Evolutionary conservation across 2,113 vertebrate genomes (phyloP), one percentile per base, ranked within the genome.

Genomic region (Syngnathus scovelli): DNA sequence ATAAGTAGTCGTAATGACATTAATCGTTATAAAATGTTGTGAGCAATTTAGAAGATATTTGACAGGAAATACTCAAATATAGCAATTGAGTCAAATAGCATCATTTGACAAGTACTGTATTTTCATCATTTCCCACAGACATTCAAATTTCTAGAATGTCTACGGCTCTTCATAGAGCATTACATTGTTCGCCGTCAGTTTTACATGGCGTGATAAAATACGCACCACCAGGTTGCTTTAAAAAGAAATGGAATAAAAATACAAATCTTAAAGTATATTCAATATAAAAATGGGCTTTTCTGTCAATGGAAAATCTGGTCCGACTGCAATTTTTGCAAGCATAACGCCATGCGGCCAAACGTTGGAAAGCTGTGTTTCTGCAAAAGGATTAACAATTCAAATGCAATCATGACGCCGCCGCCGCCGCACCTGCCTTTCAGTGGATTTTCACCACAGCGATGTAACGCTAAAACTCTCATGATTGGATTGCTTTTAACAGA

Each of bases 351-450:
- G 64, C 4, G 27, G 39, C 39, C 7, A 46, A 49, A 49, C 33
- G 10, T 55, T 10, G 38, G 15, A 66, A 13, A 83, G 80, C 89
- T 89, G 90, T 90, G 81, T 90, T 87, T 75, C 81, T 88, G 27
- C 78, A 85, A 7, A 33, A 16, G 39, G 75, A 68, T 71, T 77
- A 58, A 58, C 23, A 13, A 58, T 67, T 37, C 37, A 49, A 66
- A 54, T 70, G 74, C 78, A 82, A 82, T 81, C 77, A 66, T 33
- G 19, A 36, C 56, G 54, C 60, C 63, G 54, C 54, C 67, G 67
- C 46, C 55, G 27, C 27, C 27, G 27, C 41, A 43, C 41, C 41
- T 43, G 41, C 41, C 41, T 43, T 9, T 49, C 56, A 60, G 18
- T 67, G 44, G 49, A 66, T 77, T 73, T 68, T 63, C 56, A 71